A percentile compares a stretch with the other conserved stretches of the same genome.
These are phyloP conservation scores for Aethes cnicana DNA, from an alignment of 2,888 invertebrate species.

Conservation along the genomic window DNA sequence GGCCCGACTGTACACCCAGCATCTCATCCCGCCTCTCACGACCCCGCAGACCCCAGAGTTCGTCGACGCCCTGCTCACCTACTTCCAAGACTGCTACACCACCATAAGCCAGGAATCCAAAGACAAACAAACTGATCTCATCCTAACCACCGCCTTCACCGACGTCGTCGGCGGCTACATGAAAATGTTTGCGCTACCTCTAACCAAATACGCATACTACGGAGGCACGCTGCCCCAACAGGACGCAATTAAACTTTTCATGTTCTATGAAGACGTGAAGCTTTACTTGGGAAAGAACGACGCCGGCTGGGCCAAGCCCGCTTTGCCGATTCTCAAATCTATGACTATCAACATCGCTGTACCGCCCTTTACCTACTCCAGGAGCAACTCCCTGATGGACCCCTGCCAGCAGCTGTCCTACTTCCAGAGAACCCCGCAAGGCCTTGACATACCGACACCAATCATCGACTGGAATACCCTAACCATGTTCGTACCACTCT, in stretches of 20 bases:
- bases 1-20: constrained; percentile 59
- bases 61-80: constrained; percentile 49
- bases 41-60: constrained; percentile 47
- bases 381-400: constrained; percentile 38
- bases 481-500: constrained; percentile 85
- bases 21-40: constrained; percentile 51
- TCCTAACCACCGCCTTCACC: constrained; percentile 66
- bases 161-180: constrained; percentile 84
- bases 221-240: constrained; percentile 82
- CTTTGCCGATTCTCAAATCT: constrained; percentile 44
- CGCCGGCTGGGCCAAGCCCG: constrained; percentile 75
- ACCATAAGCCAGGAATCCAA: constrained; percentile 49
- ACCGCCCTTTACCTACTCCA: constrained; percentile 35
- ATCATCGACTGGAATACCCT: constrained; percentile 82
- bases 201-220: constrained; percentile 84
- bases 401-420: constrained; percentile 58
- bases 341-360: constrained; percentile 50
- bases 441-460: constrained; percentile 78
- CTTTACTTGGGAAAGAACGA: constrained; percentile 82
- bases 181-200: constrained; percentile 81
- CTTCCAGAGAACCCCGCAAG: constrained; percentile 51
- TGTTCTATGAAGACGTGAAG: constrained; percentile 82
- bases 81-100: constrained; percentile 51
- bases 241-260: constrained; percentile 77
- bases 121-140: constrained; percentile 40